Evolutionary conservation across 2,797 vertebrate genomes (phyloP).

Genomic region (Gorsachius magnificus): DNA sequence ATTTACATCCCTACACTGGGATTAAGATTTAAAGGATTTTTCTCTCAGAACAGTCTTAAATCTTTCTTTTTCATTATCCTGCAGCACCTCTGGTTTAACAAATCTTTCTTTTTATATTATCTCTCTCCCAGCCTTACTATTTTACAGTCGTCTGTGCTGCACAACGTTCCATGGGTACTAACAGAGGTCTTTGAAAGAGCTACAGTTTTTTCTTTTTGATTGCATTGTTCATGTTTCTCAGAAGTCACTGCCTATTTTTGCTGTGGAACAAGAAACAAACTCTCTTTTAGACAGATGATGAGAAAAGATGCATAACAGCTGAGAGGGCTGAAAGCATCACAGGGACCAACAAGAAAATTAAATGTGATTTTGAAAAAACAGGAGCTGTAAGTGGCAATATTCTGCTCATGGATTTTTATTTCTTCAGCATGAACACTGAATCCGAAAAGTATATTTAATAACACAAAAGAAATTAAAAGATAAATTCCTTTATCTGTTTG

Average conservation of each 20-base stretch:
- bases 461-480: neutral
- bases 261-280: neutral
- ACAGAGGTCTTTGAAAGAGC: neutral
- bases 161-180: neutral
- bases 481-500: neutral
- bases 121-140: neutral
- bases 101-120: neutral
- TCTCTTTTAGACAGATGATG: neutral
- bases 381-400: neutral
- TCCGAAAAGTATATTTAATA: neutral
- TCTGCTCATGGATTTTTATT: neutral
- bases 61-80: constrained; percentile 15
- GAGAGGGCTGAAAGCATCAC: neutral
- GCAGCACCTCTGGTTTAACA: neutral
- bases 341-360: neutral
- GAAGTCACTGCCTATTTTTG: neutral
- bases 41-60: constrained; percentile 13
- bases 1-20: neutral
- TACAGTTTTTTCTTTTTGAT: neutral
- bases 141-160: neutral
- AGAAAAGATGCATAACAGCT: neutral
- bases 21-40: constrained; percentile 40
- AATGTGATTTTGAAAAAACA: neutral
- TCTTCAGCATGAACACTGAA: neutral
- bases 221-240: neutral